Percentiles rank a stretch among this genome's conserved stretches.
Conservation (phyloP, 2,888 invertebrate genomes). For the Dysmachus trigonus region DNA sequence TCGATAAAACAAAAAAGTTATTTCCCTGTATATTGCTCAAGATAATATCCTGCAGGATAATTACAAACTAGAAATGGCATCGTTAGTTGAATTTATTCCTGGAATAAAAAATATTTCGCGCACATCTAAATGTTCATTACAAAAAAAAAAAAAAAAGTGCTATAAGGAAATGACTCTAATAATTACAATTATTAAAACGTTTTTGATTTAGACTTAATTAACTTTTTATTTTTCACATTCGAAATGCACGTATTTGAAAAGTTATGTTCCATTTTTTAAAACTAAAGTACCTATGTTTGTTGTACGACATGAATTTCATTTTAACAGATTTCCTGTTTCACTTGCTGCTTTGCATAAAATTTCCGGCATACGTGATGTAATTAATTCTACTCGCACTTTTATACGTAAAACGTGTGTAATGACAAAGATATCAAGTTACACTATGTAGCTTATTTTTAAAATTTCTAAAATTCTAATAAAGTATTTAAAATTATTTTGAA, state of each 20-base stretch:
- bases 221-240: not conserved
- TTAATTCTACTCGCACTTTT: not conserved
- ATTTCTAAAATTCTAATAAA: not conserved
- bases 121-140: not conserved
- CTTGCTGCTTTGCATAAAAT: not conserved
- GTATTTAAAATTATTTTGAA: not conserved
- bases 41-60: not conserved
- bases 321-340: not conserved
- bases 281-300: not conserved
- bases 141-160: not conserved
- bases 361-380: not conserved
- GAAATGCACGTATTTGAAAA: not conserved
- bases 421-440: not conserved
- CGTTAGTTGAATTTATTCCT: not conserved
- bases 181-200: not conserved
- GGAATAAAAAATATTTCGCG: not conserved
- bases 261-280: not conserved
- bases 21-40: not conserved
- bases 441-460: not conserved
- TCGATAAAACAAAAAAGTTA: not conserved
- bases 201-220: not conserved
- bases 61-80: not conserved
- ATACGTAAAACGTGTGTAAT: not conserved
- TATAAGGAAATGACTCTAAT: not conserved
- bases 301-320: not conserved